Evolutionary conservation across 1,140 invertebrate genomes (phyloP), one percentile per base, ranked within the genome.

Genomic region (Papilio xuthus): DNA sequence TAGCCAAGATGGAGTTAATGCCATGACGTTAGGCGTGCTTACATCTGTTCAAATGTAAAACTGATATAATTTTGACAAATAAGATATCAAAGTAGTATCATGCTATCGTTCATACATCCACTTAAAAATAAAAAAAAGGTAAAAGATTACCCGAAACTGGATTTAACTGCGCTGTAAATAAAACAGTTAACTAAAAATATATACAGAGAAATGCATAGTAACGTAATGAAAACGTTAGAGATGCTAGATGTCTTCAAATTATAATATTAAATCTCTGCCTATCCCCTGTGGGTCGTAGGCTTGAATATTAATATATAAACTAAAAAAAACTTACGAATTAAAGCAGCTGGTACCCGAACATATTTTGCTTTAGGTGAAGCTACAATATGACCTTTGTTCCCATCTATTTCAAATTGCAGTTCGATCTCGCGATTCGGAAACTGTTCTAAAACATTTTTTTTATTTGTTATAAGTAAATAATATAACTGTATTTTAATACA

Each of bases 371-470:
- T 77, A 4, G 71, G 63, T 9, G 56, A 20, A 15, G 77, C 73
- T 23, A 50, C n/a, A 42, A 76, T 32, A 1, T 41, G 74, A n/a
- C 50, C 50, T 60, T 83, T 67, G 23, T 63, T 32, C 0, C 80
- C 80, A 26, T 82, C 78, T 44, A 86, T 74, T 60, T 87, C 83
- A 4, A 86, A 67, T 77, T 88, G 83, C 12, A 88, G 44, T 83
- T 88, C 85, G 8, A 88, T 78, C 53, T 81, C 72, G 23, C 86
- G 86, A 78, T 88, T 83, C 44, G 86, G 87, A 76, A 87, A 84
- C 18, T 82, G 47, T 53, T 81, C 87, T 88, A 78, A 26, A 86
- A 83, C 28, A 80, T n/a, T 69, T 67, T 77, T 26, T 67, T 42
- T 50, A 79, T 78, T 20, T 23, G 60, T 20, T n/a, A n/a, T n/a